Conservation (phyloP, 2,797 vertebrate genomes). For the Garrulus glandarius region DNA sequence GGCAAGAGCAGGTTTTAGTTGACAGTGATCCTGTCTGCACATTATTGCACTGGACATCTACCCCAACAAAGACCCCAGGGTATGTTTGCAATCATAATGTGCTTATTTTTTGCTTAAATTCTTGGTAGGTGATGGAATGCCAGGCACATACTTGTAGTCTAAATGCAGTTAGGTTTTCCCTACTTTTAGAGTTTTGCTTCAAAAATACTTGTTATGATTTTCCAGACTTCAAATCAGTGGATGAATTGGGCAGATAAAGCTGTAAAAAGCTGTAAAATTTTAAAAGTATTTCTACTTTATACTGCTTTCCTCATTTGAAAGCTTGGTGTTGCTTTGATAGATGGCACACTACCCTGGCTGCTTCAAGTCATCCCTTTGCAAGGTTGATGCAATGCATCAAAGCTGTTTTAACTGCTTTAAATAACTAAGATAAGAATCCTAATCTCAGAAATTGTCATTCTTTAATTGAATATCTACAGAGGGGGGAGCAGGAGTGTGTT, state of each 20-base stretch:
- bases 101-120: not conserved
- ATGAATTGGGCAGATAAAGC: not conserved
- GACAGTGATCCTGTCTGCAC: not conserved
- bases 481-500: not conserved
- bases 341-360: not conserved
- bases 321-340: not conserved
- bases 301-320: not conserved
- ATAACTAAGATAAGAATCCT: slow-evolving; percentile 34
- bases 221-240: not conserved
- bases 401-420: slow-evolving; percentile 35
- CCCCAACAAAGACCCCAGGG: not conserved
- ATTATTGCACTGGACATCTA: not conserved
- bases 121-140: not conserved
- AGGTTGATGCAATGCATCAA: slow-evolving; percentile 4
- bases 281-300: not conserved
- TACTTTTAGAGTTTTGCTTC: not conserved
- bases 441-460: not conserved
- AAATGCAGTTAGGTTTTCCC: not conserved
- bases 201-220: not conserved
- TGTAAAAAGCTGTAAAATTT: too few species aligned
- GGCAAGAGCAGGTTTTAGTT: not conserved
- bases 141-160: not conserved
- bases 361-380: not conserved
- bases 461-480: not conserved
- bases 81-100: not conserved